Conservation (phyloP, 2,797 vertebrate genomes). For the Siniperca obscura region DNA sequence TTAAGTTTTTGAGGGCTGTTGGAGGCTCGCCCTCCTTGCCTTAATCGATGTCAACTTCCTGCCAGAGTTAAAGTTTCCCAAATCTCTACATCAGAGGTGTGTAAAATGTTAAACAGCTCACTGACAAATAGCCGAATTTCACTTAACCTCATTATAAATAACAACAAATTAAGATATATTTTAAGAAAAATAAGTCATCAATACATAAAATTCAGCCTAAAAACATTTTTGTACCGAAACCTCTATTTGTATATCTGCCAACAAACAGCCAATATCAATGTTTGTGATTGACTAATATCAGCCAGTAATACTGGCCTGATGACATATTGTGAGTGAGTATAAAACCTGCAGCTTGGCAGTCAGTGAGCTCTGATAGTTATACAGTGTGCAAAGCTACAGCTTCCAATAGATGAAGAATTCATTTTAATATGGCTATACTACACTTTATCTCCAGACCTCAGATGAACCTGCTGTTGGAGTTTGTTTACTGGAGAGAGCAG, state of each 20-base stretch:
- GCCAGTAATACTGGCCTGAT: not conserved
- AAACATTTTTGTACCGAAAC: not conserved
- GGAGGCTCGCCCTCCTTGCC: not conserved
- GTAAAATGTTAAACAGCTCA: not conserved
- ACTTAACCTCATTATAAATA: not conserved
- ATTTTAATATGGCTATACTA: conserved; percentile 11
- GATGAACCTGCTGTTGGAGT: conserved; percentile 12
- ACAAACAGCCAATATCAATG: not conserved
- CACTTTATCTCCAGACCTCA: conserved; percentile 31
- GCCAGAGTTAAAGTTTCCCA: not conserved
- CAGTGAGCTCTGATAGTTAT: not conserved
- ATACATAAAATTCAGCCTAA: not conserved
- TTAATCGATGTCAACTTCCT: not conserved
- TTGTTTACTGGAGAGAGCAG: conserved; percentile 12
- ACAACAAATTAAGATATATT: not conserved
- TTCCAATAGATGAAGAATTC: conserved; percentile 12
- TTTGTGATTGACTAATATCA: not conserved
- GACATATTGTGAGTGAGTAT: not conserved
- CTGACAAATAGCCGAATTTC: not conserved
- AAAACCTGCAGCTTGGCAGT: conserved; percentile 4
- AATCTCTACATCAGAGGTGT: not conserved
- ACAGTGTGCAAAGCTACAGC: not conserved
- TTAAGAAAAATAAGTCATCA: not conserved
- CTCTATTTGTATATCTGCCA: not conserved
- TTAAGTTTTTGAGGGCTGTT: not conserved